Evolutionary conservation across 1,140 invertebrate genomes (phyloP).

Genomic region (Eumeta japonica): DNA sequence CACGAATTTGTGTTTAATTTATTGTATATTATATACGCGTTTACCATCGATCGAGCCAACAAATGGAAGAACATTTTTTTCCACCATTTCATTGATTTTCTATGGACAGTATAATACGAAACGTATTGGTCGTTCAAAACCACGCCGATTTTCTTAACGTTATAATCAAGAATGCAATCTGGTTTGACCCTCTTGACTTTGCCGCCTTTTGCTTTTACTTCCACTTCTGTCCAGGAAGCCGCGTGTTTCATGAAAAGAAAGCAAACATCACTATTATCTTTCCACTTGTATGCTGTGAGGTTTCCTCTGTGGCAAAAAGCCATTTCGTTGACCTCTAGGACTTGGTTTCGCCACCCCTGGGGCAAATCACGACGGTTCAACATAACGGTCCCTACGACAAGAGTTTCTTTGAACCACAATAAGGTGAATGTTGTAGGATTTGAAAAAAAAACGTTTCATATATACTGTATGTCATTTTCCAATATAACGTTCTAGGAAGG

Average conservation of each 20-base stretch:
- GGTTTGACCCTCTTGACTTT: conserved; percentile 7
- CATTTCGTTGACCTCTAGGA: conserved; percentile 8
- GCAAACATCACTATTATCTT: conserved; percentile 19
- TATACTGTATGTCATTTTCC: conserved; percentile 21
- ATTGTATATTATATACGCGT: conserved; percentile 4
- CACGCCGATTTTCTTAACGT: conserved; percentile 15
- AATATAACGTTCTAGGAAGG: conserved; percentile 15
- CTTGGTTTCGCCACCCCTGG: conserved; percentile 12
- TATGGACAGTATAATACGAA: conserved; percentile 2
- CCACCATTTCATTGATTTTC: too few relatives aligned
- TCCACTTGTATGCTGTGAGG: conserved; percentile 24
- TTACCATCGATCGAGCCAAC: conserved; percentile 3
- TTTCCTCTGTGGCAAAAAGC: conserved; percentile 14
- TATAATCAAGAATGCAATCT: conserved; percentile 13
- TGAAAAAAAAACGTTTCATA: conserved; percentile 25
- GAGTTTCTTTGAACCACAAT: conserved; percentile 15
- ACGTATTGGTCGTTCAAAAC: conserved; percentile 9
- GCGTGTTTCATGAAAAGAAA: conserved; percentile 16
- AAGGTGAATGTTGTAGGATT: conserved; percentile 13
- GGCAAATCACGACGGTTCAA: conserved; percentile 14
- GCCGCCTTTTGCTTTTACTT: conserved; percentile 12
- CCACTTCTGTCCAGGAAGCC: conserved; percentile 12
- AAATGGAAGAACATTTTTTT: conserved; percentile 10
- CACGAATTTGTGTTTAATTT: neutral
- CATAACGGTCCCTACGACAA: conserved; percentile 20